Evolutionary conservation across 2,113 vertebrate species (phyloP).

Genomic region (Emydocephalus ijimae): DNA sequence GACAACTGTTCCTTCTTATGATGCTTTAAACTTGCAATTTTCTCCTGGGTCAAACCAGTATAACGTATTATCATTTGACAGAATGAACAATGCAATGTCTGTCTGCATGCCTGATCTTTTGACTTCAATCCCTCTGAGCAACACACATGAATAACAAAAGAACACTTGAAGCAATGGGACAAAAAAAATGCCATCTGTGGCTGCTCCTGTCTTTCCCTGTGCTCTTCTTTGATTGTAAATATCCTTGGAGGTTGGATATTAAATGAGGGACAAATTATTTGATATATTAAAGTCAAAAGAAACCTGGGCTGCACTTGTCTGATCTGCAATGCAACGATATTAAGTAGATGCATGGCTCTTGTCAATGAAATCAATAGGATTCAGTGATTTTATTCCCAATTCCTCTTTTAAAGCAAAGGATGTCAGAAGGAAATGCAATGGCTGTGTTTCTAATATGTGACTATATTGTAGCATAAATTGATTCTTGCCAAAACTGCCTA

Average conservation of each 20-base stretch:
- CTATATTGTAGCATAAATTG: neutral
- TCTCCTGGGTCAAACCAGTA: neutral
- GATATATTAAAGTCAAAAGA: neutral
- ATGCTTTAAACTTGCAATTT: neutral
- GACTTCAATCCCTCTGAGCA: neutral
- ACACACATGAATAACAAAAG: neutral
- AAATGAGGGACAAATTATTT: neutral
- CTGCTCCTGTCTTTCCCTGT: neutral
- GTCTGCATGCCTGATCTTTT: slow-evolving; percentile 21
- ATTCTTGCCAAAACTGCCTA: neutral
- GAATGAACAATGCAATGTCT: slow-evolving; percentile 16
- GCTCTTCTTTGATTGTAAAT: neutral
- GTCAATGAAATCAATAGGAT: neutral
- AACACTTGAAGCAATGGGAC: neutral
- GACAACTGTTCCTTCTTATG: neutral
- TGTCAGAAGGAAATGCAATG: neutral
- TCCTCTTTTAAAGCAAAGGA: neutral
- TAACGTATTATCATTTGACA: slow-evolving; percentile 8
- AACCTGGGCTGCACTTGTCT: too few relatives aligned
- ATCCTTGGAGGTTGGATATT: neutral
- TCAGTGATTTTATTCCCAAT: neutral
- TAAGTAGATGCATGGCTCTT: neutral
- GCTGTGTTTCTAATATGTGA: neutral
- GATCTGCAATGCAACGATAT: neutral
- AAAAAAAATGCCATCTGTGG: neutral